Evolutionary conservation across 2,113 vertebrate genomes (phyloP).

Genomic region (Podarcis muralis): DNA sequence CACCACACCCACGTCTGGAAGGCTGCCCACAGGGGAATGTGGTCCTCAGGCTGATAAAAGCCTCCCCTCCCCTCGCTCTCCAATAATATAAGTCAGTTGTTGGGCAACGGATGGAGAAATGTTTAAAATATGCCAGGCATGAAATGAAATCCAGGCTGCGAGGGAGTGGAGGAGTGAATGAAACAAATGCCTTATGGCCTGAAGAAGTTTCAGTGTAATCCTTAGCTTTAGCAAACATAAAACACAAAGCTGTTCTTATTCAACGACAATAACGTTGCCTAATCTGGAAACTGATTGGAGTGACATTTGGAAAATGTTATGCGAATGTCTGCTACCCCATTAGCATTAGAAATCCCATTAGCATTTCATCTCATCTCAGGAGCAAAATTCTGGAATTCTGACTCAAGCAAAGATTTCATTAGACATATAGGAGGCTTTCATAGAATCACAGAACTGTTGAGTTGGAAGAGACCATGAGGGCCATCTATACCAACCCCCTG

Average conservation of each 20-base stretch:
- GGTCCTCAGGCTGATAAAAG: too few species aligned
- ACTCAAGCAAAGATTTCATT: neutral
- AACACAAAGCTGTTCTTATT: constrained; percentile 14
- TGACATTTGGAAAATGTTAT: neutral
- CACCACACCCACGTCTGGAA: too few species aligned
- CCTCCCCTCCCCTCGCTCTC: neutral
- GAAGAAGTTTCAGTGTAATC: neutral
- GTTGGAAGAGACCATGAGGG: too few species aligned
- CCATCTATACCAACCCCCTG: too few species aligned
- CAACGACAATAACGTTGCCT: constrained; percentile 2
- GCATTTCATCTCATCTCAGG: constrained; percentile 17
- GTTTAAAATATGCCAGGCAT: neutral
- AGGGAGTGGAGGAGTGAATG: neutral
- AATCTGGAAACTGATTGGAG: neutral
- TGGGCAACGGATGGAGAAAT: neutral
- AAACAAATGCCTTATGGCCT: neutral
- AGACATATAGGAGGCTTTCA: neutral
- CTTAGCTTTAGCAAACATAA: neutral
- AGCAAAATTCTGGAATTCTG: constrained; percentile 1
- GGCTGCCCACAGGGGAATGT: too few species aligned
- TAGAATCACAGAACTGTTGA: too few species aligned
- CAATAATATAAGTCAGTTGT: too few species aligned
- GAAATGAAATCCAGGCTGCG: constrained; percentile 31
- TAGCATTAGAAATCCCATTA: constrained; percentile 1
- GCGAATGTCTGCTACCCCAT: neutral